These are phyloP conservation scores for Drosophila pruinosa DNA, from an alignment of 1,140 invertebrate species.

Conservation along the genomic window DNA sequence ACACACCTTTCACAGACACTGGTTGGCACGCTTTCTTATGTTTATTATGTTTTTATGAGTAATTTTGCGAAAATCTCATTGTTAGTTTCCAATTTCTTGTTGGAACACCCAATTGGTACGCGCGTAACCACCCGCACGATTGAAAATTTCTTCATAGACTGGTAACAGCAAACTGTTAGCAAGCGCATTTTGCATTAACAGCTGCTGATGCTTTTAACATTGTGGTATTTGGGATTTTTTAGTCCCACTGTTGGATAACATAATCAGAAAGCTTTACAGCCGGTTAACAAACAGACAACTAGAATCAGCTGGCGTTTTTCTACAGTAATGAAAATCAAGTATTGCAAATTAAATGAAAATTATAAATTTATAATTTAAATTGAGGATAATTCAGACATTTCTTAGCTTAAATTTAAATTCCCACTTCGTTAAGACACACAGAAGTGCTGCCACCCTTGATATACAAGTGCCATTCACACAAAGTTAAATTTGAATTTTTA, in stretches of 20 bases:
- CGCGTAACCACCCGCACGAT: conserved; percentile 44
- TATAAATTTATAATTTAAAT: neutral
- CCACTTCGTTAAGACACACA: neutral
- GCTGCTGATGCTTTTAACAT: conserved; percentile 17
- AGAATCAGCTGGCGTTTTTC: neutral
- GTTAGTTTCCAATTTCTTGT: conserved; percentile 40
- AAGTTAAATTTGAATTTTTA: conserved; percentile 1
- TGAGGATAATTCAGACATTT: neutral
- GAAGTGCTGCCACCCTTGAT: conserved; percentile 11
- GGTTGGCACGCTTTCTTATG: conserved; percentile 20
- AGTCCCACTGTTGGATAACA: conserved; percentile 1
- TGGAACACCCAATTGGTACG: conserved; percentile 28
- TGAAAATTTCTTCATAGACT: conserved; percentile 35
- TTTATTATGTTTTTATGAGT: conserved; percentile 34
- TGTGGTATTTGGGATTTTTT: conserved; percentile 25
- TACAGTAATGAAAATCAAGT: too few relatives aligned
- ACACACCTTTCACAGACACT: conserved; percentile 44
- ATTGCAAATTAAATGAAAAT: neutral
- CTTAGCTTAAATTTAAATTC: neutral
- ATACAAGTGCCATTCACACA: conserved; percentile 11
- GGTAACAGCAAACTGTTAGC: conserved; percentile 27
- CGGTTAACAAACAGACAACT: neutral
- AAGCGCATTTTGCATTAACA: conserved; percentile 26
- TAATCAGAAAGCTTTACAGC: neutral
- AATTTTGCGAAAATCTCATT: conserved; percentile 50